phyloP scores from a whole-genome alignment of 2,113 vertebrate species.

The Silurus asotus region DNA sequence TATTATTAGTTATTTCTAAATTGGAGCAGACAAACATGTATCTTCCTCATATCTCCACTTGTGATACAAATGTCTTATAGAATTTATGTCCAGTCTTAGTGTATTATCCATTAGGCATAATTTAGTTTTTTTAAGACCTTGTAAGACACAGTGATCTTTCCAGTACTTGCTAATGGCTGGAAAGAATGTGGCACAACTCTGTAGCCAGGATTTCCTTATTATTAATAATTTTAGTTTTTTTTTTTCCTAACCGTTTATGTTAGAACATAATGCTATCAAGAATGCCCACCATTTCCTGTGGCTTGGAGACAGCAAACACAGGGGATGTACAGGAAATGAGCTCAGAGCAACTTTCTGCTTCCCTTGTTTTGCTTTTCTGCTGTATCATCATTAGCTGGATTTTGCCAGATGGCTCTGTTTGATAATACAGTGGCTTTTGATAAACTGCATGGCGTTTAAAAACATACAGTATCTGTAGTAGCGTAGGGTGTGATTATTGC shows the following conservation, averaged over 20 bases:
- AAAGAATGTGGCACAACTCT: neutral
- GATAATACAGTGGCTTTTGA: constrained; percentile 70
- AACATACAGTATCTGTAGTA: neutral
- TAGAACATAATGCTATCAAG: neutral
- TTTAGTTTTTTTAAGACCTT: neutral
- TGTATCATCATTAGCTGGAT: constrained; percentile 66
- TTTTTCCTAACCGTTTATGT: neutral
- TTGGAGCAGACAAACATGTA: neutral
- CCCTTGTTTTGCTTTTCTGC: constrained; percentile 54
- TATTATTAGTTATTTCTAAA: neutral
- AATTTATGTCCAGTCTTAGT: neutral
- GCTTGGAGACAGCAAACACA: constrained; percentile 44
- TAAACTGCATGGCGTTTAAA: neutral
- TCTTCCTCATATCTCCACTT: neutral
- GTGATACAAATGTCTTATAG: neutral
- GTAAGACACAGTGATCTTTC: neutral
- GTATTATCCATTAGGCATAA: neutral
- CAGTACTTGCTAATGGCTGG: neutral
- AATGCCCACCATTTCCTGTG: constrained; percentile 15
- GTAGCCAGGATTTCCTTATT: neutral
- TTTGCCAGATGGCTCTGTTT: constrained; percentile 82
- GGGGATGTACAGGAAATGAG: constrained; percentile 67
- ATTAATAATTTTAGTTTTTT: neutral
- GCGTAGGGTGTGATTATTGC: neutral
- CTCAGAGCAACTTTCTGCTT: constrained; percentile 72